These are phyloP conservation scores for Strix aluco DNA, from an alignment of 2,113 vertebrate genomes.

Conservation along the genomic window DNA sequence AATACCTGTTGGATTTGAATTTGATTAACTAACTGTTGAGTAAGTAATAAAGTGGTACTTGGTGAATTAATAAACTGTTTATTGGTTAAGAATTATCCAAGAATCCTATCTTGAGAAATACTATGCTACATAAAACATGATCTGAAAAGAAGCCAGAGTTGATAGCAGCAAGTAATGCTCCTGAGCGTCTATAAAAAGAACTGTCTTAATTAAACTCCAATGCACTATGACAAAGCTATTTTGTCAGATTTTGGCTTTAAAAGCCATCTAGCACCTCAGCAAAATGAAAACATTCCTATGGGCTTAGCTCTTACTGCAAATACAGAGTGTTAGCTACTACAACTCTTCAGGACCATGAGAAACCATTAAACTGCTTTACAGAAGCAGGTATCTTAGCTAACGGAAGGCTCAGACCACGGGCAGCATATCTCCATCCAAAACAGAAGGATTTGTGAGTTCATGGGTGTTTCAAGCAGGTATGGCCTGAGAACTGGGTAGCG, in stretches of 20 bases:
- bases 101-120: constrained; percentile 32
- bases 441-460: neutral
- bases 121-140: constrained; percentile 24
- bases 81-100: constrained; percentile 48
- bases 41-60: constrained; percentile 14
- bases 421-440: neutral
- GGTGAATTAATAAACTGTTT: constrained; percentile 53
- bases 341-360: neutral
- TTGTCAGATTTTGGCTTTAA: neutral
- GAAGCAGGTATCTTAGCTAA: neutral
- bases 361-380: neutral
- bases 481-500: neutral
- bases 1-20: constrained; percentile 22
- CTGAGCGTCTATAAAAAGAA: neutral
- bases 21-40: constrained; percentile 38
- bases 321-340: neutral
- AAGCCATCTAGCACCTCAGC: neutral
- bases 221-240: neutral
- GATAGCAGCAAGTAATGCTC: neutral
- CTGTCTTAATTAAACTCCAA: constrained; percentile 19
- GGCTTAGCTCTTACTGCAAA: neutral
- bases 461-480: neutral
- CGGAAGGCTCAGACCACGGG: neutral
- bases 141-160: neutral
- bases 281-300: neutral